Percentiles rank a stretch among this genome's conserved stretches.
These are phyloP conservation scores for Nasua narica DNA, from an alignment of 2,797 vertebrate genomes.

Conservation along the genomic window DNA sequence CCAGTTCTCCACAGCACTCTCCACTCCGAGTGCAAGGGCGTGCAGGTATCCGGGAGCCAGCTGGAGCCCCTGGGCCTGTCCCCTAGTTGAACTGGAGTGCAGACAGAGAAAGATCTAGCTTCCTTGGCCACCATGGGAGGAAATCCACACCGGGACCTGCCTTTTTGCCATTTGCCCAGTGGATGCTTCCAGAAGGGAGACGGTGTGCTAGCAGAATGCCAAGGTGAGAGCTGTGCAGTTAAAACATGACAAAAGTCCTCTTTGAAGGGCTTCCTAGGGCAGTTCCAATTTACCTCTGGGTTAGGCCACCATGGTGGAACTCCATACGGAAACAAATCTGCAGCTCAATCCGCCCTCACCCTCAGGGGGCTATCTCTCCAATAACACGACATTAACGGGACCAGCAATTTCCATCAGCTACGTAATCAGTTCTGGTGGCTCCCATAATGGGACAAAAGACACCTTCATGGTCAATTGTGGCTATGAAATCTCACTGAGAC, in stretches of 20 bases:
- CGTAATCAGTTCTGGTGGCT: neutral
- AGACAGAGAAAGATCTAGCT: neutral
- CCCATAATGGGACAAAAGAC: neutral
- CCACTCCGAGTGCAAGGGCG: neutral
- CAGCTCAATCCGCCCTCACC: neutral
- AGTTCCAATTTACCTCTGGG: neutral
- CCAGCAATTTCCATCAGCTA: neutral
- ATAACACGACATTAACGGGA: neutral
- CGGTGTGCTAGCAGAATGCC: rapidly evolving
- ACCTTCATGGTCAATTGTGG: neutral
- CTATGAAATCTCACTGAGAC: neutral
- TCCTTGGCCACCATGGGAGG: too few species aligned
- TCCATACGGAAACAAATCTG: neutral
- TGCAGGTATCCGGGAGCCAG: rapidly evolving
- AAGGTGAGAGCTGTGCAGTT: neutral
- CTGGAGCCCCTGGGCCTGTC: neutral
- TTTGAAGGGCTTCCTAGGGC: neutral
- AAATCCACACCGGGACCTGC: neutral
- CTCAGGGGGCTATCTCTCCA: neutral
- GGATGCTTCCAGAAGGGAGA: neutral
- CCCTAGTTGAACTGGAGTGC: neutral
- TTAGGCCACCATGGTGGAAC: neutral
- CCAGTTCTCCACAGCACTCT: neutral
- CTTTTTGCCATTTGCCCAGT: neutral
- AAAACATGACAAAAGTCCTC: neutral